These are phyloP conservation scores for Astyanax mexicanus DNA, from an alignment of 2,797 vertebrate genomes.

Conservation along the genomic window DNA sequence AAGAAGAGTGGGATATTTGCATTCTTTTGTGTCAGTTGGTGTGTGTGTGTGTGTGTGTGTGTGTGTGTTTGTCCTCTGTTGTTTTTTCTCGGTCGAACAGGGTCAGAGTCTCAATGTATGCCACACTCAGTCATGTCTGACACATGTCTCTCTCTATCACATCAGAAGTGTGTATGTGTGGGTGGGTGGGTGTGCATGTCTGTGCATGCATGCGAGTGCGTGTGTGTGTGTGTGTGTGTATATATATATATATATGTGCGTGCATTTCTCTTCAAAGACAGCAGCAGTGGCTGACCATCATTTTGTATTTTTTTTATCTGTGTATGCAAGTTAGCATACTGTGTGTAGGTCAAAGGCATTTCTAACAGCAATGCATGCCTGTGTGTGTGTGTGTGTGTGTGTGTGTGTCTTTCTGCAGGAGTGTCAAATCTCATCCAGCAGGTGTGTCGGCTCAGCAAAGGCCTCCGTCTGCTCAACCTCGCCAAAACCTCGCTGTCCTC, in stretches of 20 bases:
- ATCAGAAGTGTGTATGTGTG: constrained; percentile 33
- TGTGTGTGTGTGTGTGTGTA: too few species aligned
- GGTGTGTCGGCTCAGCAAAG: constrained; percentile 89
- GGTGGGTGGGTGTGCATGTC: constrained; percentile 29
- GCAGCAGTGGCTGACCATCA: constrained; percentile 23
- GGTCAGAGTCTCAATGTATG: constrained; percentile 46
- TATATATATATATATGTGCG: too few species aligned
- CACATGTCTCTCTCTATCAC: constrained; percentile 66
- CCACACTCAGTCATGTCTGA: constrained; percentile 60
- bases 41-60: constrained; percentile 26
- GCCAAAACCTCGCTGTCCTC: constrained; percentile 90
- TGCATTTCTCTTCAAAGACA: constrained; percentile 10
- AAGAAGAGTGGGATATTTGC: too few species aligned
- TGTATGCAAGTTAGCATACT: background rate
- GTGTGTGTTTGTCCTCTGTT: constrained; percentile 35
- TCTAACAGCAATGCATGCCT: background rate
- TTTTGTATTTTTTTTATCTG: background rate
- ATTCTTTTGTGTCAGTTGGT: too few species aligned
- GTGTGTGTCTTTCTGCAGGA: constrained; percentile 71
- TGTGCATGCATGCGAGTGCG: constrained; percentile 14
- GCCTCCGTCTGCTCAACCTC: constrained; percentile 89
- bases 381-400: constrained; percentile 2
- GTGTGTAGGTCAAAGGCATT: background rate
- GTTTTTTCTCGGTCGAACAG: constrained; percentile 12
- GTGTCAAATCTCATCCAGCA: constrained; percentile 91